Evolutionary conservation across 2,797 vertebrate species (phyloP), one percentile per base, ranked within the genome.

Genomic region (Eidolon dupreanum): DNA sequence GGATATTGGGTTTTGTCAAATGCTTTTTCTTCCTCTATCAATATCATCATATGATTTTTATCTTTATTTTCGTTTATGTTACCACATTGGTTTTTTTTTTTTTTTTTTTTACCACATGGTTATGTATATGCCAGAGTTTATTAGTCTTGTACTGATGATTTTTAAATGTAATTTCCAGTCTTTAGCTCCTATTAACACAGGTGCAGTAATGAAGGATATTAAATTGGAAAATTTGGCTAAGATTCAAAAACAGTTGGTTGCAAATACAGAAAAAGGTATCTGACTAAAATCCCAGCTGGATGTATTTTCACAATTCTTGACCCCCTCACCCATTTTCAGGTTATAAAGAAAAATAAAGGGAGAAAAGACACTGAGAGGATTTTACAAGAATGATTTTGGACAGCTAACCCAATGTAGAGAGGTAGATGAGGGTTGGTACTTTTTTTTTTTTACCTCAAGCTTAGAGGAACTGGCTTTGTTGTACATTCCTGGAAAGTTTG

Each of bases 281-380:
- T 88, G 83, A 88, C 55, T 82, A 86, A 96, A 93, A 88, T 94
- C 10, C 51, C 66, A 84, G 2, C 3, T 85, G 53, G 20, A 24
- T 75, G 46, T 74, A 90, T 95, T 90, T 92, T 93, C 33, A 79
- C 15, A 43, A 2, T 55, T 57, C 61, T 85, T 77, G 43, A 81
- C 5, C 9, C 71, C 8, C 38, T 95, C 6, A 19, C 8, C 55
- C 17, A 83, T 49, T 84, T 88, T 10, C 36, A 94, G 68, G 26
- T 84, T 90, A 33, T 61, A 77, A 31, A 3, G 61, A 59, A 59
- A 88, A 53, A 17, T 51, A 93, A 68, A 87, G 9, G 53, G n/a
- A n/a, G 12, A 28, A 71, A 61, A 38, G 36, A 57, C 10, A 83
- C 2, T 6, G 20, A 33, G 28, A 84, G n/a, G 11, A 38, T 89